Evolutionary conservation across 2,113 vertebrate species (phyloP).

Genomic region (Nibea albiflora): DNA sequence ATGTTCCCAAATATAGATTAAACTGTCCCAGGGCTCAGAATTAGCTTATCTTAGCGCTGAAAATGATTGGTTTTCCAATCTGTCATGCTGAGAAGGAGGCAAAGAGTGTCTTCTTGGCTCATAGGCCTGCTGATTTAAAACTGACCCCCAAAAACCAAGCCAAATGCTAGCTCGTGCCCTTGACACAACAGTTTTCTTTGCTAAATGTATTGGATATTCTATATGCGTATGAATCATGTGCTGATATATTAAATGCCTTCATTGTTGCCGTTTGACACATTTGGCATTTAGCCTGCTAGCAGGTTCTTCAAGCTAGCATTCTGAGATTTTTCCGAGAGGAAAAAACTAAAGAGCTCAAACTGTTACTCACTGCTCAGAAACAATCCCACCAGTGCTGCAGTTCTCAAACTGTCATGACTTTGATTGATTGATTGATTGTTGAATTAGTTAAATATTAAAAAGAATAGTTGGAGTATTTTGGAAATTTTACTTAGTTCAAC

Average conservation of each 20-base stretch:
- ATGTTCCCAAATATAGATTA: conserved; percentile 42
- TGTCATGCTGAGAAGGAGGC: conserved; percentile 8
- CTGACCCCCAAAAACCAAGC: background rate
- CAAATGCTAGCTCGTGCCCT: background rate
- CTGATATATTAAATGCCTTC: background rate
- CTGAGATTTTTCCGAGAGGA: background rate
- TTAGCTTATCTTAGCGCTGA: conserved; percentile 15
- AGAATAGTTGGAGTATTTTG: too few relatives aligned
- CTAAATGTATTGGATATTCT: background rate
- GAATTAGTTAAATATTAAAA: too few relatives aligned
- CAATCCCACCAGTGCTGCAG: too few relatives aligned
- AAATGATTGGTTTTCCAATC: conserved; percentile 24
- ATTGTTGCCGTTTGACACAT: background rate
- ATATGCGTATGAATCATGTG: too few relatives aligned
- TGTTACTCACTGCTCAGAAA: too few relatives aligned
- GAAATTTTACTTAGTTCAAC: too few relatives aligned
- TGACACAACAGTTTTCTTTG: background rate
- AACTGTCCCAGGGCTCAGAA: background rate
- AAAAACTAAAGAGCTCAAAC: too few relatives aligned
- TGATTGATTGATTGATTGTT: too few relatives aligned
- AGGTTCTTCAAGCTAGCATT: background rate
- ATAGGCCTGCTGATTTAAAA: background rate
- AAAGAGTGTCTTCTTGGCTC: conserved; percentile 2
- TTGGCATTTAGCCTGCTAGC: background rate
- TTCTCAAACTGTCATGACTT: too few relatives aligned